Conservation (phyloP, 37 sponge, comb jelly and placozoan species). For the Beroe forskalii region DNA sequence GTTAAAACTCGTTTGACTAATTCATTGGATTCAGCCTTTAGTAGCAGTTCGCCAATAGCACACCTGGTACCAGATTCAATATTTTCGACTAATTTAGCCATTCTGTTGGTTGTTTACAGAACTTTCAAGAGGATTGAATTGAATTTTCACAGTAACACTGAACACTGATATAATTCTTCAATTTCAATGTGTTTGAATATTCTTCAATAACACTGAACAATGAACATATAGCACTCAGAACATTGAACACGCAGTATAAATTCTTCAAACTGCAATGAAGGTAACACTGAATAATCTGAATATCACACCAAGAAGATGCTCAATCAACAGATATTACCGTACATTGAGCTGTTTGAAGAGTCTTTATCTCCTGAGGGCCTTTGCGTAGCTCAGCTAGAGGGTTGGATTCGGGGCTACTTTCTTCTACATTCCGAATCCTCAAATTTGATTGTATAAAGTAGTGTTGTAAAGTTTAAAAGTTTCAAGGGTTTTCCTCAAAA, state of each 20-base stretch:
- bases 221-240: not conserved
- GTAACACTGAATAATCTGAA: not conserved
- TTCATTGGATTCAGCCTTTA: not conserved
- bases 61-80: not conserved
- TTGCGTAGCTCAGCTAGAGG: not conserved
- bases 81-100: not conserved
- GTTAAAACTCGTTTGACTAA: conserved; percentile 4
- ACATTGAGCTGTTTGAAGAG: not conserved
- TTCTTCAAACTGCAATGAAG: not conserved
- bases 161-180: not conserved
- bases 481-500: not conserved
- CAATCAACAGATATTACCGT: not conserved
- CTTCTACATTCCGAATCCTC: not conserved
- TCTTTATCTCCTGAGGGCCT: not conserved
- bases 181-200: not conserved
- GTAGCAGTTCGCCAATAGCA: not conserved
- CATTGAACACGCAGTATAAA: not conserved
- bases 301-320: not conserved
- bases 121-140: too few species aligned
- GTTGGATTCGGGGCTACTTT: not conserved
- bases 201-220: not conserved
- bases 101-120: not conserved
- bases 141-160: too few species aligned
- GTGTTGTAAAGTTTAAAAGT: not conserved
- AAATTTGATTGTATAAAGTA: not conserved